phyloP scores from a whole-genome alignment of 2,113 vertebrate genomes.

The Eubucco bourcierii region DNA sequence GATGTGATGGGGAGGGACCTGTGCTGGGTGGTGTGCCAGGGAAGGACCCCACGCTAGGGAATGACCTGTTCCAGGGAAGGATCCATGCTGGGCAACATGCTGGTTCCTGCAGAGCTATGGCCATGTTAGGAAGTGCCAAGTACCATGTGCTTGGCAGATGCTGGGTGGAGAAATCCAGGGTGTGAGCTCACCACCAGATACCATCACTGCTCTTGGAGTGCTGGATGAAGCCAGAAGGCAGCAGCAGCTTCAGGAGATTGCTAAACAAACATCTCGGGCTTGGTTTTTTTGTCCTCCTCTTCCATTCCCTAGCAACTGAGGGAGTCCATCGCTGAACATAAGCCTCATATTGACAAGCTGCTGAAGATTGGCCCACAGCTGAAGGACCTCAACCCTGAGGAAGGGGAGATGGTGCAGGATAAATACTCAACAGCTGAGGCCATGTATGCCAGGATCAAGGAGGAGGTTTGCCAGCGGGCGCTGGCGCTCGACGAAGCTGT shows the following conservation, averaged over 20 bases:
- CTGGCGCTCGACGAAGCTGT: slow-evolving; percentile 88
- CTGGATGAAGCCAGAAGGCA: not conserved
- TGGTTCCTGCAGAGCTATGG: not conserved
- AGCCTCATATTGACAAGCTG: slow-evolving; percentile 97
- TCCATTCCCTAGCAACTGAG: slow-evolving; percentile 84
- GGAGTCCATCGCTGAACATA: slow-evolving; percentile 96
- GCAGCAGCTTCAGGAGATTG: not conserved
- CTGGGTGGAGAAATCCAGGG: not conserved
- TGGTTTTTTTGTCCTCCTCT: not conserved
- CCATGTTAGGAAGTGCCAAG: not conserved
- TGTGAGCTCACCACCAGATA: not conserved
- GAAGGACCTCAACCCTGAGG: slow-evolving; percentile 88
- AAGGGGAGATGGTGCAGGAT: slow-evolving; percentile 85
- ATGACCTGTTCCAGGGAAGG: not conserved
- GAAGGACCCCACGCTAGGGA: too few species aligned
- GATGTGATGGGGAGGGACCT: not conserved
- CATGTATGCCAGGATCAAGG: slow-evolving; percentile 88
- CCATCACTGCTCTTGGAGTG: not conserved
- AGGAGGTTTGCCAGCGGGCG: slow-evolving; percentile 90
- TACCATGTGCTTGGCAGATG: slow-evolving; percentile 11
- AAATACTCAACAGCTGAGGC: slow-evolving; percentile 84
- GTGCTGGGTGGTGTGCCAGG: not conserved
- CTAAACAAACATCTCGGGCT: not conserved
- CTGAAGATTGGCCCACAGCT: slow-evolving; percentile 96
- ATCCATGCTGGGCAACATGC: not conserved